Base-by-base conservation (phyloP, 2,888 invertebrate species). In the Lithophane ornitopus region DNA sequence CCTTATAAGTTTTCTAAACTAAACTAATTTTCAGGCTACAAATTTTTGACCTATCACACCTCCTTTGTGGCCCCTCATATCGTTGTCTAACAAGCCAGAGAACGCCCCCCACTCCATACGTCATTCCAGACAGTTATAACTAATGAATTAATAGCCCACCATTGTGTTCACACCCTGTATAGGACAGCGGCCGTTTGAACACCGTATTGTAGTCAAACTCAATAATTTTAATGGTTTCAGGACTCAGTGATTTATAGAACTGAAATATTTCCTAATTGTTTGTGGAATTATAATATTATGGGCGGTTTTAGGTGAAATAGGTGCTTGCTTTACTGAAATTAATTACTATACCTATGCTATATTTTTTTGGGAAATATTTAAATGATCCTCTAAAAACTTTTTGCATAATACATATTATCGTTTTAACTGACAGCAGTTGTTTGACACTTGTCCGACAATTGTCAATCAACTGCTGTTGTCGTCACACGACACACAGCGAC, bases 181-280 rank as follows among this genome's bases (percentile, higher is more conserved):
- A 75, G 58, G 54, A 73, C 68, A 80, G 68, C 70, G 67, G 68
- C 41, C 74, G 74, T 19, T 74, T n/a, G 81, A 81, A 54, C 80
- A 71, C 3, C 68, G 70, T 82, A 82, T 82, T 84, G 84, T 82
- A 71, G 14, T 80, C 68, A 71, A 71, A 82, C 75, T 84, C 82
- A 82, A 81, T 81, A 81, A 81, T 84, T 82, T 82, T 80, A 82
- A 82, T 82, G 84, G 85, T 80, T 81, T 77, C 46, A 69, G 72
- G 46, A 62, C 9, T n/a, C 34, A 1, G 44, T 82, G 81, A 82
- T 84, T 82, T 82, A 82, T 82, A n/a, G 68, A 59, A 11, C 59
- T 2, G 34, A 84, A 80, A 41, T 82, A 82, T 84, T 80, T 84
- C 56, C 56, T 68, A 82, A 82, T 84, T 82, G 80, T 82, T 80